These are phyloP conservation scores for Epizoanthus ramosus DNA, from an alignment of 92 coral and sea anemone species.

Conservation along the genomic window DNA sequence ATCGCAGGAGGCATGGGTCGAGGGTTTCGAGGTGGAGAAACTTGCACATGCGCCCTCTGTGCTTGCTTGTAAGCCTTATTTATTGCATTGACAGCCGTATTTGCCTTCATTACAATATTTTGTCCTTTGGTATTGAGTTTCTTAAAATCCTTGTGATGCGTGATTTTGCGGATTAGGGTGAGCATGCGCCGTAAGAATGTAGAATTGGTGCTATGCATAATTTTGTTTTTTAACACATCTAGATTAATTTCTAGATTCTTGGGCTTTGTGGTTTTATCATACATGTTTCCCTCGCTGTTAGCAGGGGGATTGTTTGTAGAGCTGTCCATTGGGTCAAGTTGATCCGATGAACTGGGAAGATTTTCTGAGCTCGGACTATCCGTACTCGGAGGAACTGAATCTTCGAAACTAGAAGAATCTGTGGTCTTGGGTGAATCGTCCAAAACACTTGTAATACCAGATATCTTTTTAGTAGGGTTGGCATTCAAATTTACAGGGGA, in stretches of 20 bases:
- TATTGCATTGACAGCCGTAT: conserved; percentile 62
- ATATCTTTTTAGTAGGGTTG: background rate
- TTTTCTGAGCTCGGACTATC: background rate
- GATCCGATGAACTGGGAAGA: conserved; percentile 23
- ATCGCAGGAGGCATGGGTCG: conserved; percentile 24
- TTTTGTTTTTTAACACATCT: conserved; percentile 73
- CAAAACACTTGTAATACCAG: conserved; percentile 11
- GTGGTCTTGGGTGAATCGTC: background rate
- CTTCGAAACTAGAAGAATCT: conserved; percentile 3
- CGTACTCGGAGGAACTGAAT: conserved; percentile 1
- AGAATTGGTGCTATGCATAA: conserved; percentile 76
- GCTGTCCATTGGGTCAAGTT: conserved; percentile 18
- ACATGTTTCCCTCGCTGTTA: background rate
- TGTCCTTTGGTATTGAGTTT: conserved; percentile 72
- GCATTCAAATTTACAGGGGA: background rate
- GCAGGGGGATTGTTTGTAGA: background rate
- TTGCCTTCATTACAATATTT: conserved; percentile 75
- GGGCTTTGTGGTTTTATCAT: conserved; percentile 22
- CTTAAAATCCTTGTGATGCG: conserved; percentile 83
- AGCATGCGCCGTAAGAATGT: conserved; percentile 84
- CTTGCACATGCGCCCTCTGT: conserved; percentile 32
- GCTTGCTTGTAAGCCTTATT: conserved; percentile 55
- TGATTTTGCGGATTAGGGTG: conserved; percentile 75
- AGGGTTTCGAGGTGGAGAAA: conserved; percentile 32
- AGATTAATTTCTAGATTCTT: conserved; percentile 63